These are phyloP conservation scores for Scelioninae gen. 2 DNA, from an alignment of 2,888 invertebrate genomes.

Conservation along the genomic window DNA sequence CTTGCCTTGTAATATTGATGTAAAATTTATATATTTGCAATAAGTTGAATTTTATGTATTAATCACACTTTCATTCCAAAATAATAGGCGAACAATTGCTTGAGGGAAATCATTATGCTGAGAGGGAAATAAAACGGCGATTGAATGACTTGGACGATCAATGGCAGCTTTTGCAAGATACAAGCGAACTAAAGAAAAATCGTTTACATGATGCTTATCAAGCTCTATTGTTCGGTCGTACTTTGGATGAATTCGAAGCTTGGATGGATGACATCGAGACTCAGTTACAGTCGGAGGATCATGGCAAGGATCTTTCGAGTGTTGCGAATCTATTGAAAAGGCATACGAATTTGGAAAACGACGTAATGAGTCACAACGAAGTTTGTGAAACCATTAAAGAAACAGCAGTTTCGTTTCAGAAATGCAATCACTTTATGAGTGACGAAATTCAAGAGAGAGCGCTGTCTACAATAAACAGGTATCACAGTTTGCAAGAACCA, in stretches of 20 bases:
- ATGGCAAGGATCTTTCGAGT: constrained; percentile 91
- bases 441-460: constrained; percentile 89
- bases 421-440: constrained; percentile 91
- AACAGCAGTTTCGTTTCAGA: constrained; percentile 86
- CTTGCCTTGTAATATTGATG: too few species aligned
- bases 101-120: constrained; percentile 90
- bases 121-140: constrained; percentile 87
- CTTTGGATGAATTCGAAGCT: constrained; percentile 92
- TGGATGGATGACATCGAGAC: constrained; percentile 95
- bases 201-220: constrained; percentile 93
- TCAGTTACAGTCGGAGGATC: constrained; percentile 85
- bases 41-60: too few species aligned
- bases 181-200: constrained; percentile 88
- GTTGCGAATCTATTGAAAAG: constrained; percentile 89
- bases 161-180: constrained; percentile 90
- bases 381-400: constrained; percentile 87
- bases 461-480: constrained; percentile 80
- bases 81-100: constrained; percentile 74
- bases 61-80: too few species aligned
- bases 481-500: constrained; percentile 90
- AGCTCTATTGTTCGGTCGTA: constrained; percentile 90
- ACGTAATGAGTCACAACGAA: constrained; percentile 89
- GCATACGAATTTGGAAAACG: constrained; percentile 89
- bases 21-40: too few species aligned
- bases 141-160: constrained; percentile 89